A percentile compares a stretch with the other conserved stretches of the same genome.
These are phyloP conservation scores for Morone chrysops DNA, from an alignment of 2,113 vertebrate genomes.

Conservation along the genomic window DNA sequence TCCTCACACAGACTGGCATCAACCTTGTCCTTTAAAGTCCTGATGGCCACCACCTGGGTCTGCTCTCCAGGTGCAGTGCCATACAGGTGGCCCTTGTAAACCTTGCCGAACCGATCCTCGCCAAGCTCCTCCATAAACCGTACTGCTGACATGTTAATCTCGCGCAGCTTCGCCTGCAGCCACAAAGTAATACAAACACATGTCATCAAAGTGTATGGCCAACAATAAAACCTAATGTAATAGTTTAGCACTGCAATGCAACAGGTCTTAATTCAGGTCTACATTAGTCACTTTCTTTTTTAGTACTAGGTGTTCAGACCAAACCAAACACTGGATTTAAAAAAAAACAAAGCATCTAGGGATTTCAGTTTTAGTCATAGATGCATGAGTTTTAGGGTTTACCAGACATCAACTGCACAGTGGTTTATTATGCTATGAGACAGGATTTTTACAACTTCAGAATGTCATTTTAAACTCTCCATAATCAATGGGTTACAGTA, in stretches of 20 bases:
- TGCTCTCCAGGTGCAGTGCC: constrained; percentile 91
- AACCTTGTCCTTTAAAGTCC: constrained; percentile 95
- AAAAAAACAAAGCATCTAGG: background rate
- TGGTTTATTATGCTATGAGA: background rate
- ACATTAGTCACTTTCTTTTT: background rate
- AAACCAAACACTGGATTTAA: background rate
- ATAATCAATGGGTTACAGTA: background rate
- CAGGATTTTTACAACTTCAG: background rate
- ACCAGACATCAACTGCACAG: background rate
- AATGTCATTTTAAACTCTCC: no score
- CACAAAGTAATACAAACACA: constrained; percentile 21
- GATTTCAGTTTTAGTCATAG: background rate
- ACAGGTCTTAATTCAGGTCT: constrained; percentile 1
- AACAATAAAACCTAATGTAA: background rate
- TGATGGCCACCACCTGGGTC: constrained; percentile 93
- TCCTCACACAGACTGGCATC: constrained; percentile 92
- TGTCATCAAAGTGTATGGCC: constrained; percentile 23
- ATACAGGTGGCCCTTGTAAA: constrained; percentile 97
- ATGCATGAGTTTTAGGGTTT: background rate
- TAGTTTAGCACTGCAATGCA: constrained; percentile 7
- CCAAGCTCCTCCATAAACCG: constrained; percentile 97
- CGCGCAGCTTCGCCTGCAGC: constrained; percentile 90
- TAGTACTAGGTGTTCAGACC: background rate
- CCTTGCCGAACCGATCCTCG: constrained; percentile 96
- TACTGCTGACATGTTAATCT: constrained; percentile 93